A percentile compares a stretch with the other conserved stretches of the same genome.
Evolutionary conservation across 2,113 vertebrate genomes (phyloP).

Genomic region (Gulo gulo): DNA sequence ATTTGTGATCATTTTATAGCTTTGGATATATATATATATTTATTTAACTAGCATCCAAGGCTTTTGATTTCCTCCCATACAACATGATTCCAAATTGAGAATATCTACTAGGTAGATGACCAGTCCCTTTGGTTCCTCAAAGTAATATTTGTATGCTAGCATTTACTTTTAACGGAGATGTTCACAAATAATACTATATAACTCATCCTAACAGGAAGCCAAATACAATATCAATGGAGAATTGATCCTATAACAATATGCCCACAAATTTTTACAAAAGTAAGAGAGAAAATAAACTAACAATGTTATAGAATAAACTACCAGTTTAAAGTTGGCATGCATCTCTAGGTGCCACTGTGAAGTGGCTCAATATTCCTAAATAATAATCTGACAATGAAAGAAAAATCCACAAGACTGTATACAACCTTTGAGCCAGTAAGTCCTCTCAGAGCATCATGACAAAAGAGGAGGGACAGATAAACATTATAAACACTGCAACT

Average conservation of each 20-base stretch:
- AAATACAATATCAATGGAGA: neutral
- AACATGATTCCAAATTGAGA: neutral
- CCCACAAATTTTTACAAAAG: neutral
- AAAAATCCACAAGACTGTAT: neutral
- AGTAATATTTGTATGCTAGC: neutral
- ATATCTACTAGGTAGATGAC: neutral
- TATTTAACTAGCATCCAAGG: neutral
- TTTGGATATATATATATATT: neutral
- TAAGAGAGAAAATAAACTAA: neutral
- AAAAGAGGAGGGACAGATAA: neutral
- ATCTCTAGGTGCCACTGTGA: neutral
- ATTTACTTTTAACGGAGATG: constrained; percentile 17
- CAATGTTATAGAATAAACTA: neutral
- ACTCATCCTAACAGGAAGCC: neutral
- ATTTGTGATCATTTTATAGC: neutral
- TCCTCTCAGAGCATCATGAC: neutral
- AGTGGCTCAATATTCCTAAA: neutral
- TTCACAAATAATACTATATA: neutral
- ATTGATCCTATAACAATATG: neutral
- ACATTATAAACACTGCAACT: neutral
- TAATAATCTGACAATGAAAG: neutral
- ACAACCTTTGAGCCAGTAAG: neutral
- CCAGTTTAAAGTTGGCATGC: neutral
- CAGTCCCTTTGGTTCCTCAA: neutral
- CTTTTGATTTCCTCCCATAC: neutral